Conservation (phyloP, 2,888 invertebrate genomes). For the Zonitis immaculata region DNA sequence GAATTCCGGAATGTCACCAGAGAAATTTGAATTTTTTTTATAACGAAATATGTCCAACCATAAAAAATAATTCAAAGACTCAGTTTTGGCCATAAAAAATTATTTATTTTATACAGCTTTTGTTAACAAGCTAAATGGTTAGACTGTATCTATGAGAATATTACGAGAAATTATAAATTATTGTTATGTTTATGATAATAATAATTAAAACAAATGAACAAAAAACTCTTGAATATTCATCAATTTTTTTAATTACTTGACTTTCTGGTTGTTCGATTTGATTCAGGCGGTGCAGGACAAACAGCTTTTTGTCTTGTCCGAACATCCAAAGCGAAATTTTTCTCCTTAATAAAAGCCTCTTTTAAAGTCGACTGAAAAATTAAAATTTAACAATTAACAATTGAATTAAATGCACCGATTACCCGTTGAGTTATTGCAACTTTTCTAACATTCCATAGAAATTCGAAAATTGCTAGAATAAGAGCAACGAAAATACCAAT, state of each 20-base stretch:
- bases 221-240: not conserved
- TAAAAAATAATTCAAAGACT: not conserved
- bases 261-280: not conserved
- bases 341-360: constrained; percentile 66
- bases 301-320: constrained; percentile 62
- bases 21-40: not conserved
- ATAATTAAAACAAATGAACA: too few species aligned
- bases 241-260: constrained; percentile 1
- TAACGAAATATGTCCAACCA: not conserved
- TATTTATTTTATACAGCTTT: not conserved
- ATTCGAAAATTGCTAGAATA: constrained; percentile 74
- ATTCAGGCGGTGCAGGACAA: not conserved
- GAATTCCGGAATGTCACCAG: not conserved
- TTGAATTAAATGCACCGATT: constrained; percentile 24
- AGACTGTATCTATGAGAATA: too few species aligned
- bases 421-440: constrained; percentile 76
- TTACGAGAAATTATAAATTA: not conserved
- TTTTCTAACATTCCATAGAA: constrained; percentile 76
- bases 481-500: constrained; percentile 68
- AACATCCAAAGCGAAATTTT: constrained; percentile 67
- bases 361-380: constrained; percentile 59
- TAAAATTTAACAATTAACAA: constrained; percentile 1
- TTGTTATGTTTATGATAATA: not conserved
- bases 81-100: not conserved
- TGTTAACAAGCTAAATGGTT: not conserved